Base-by-base conservation (phyloP, 2,113 vertebrate genomes). In the Mohoua ochrocephala region DNA sequence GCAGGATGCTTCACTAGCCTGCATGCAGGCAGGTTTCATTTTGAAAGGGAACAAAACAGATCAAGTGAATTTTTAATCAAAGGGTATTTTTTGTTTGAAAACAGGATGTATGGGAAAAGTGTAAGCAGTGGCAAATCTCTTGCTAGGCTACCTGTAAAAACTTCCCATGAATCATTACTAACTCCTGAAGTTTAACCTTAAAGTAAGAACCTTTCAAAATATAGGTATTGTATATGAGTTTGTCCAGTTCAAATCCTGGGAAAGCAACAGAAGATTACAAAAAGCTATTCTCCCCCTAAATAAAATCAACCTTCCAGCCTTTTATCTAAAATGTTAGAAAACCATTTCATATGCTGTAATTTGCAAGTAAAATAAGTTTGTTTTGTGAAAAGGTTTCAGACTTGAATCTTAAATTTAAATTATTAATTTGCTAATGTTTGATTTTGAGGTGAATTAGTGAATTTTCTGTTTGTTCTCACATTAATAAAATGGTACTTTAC, bases 331-430 rank as follows among this genome's bases (percentile, higher is more conserved):
- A 91, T 50, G 26, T 30, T 24, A 80, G 52, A 77, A 54, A 67
- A 60, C 13, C 6, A 70, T 73, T 83, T 86, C 33, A 44, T 53
- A 35, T 16, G 35, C 56, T 84, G 49, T 37, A 71, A 86, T 67
- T 67, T 86, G 52, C 39, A 92, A 94, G 57, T 37, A 84, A 97
- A 96, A 60, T 41, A 87, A 94, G 77, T 45, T 91, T n/a, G 42
- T 80, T 96, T 97, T 93, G 45, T 85, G 91, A 92, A 81, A 96
- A 91, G 76, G 24, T 79, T 95, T 94, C 71, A 88, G 49, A 64
- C 44, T 61, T 77, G 28, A 93, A 57, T 86, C 39, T 82, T 71
- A 63, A 85, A 90, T 84, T 57, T 57, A 57, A 35, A 37, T 60
- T 12, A 26, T 60, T 60, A 37, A 37, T 89, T 96, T 85, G 39